phyloP scores from a whole-genome alignment of 2,113 vertebrate species.

The Perca fluviatilis region DNA sequence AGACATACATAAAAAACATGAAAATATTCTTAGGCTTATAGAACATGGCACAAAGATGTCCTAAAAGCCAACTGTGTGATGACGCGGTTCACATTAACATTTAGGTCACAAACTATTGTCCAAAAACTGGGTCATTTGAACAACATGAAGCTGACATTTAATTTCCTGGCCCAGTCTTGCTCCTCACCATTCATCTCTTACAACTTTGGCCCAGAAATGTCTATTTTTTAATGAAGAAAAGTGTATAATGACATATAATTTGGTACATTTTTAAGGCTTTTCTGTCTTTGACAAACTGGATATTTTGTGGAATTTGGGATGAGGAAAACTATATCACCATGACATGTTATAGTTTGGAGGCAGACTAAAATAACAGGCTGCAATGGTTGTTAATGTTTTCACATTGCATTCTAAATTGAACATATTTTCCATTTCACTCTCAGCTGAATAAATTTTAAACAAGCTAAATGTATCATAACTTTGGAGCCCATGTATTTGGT shows the following conservation, averaged over 20 bases:
- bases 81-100: neutral
- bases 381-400: neutral
- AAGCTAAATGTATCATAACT: neutral
- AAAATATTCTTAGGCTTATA: neutral
- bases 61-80: neutral
- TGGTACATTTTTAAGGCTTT: neutral
- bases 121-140: constrained; percentile 40
- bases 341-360: neutral
- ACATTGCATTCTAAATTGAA: neutral
- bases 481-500: neutral
- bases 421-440: neutral
- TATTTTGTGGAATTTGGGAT: neutral
- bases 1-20: neutral
- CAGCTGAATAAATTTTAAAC: neutral
- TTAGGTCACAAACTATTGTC: constrained; percentile 6
- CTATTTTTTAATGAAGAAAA: neutral
- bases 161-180: neutral
- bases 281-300: neutral
- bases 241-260: neutral
- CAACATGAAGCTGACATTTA: constrained; percentile 14
- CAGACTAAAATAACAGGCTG: neutral
- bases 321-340: neutral
- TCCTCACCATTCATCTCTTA: neutral
- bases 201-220: constrained; percentile 5
- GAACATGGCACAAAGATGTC: constrained; percentile 1